A percentile compares a stretch with the other conserved stretches of the same genome.
These are phyloP conservation scores for Synanceia verrucosa DNA, from an alignment of 2,797 vertebrate genomes.

Conservation along the genomic window DNA sequence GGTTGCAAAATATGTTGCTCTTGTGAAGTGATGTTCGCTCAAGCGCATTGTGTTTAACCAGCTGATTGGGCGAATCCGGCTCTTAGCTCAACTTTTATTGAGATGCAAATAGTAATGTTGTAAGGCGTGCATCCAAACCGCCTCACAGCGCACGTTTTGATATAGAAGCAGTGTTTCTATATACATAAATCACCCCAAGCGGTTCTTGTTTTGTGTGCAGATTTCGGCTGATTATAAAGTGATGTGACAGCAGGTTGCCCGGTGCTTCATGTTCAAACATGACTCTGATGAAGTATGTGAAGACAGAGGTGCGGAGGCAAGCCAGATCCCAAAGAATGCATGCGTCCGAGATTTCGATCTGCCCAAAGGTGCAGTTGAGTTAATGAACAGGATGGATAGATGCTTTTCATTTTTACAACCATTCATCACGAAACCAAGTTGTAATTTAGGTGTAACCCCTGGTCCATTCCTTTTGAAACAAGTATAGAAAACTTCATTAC, in stretches of 20 bases:
- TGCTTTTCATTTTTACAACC: slow-evolving; percentile 11
- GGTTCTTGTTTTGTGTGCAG: slow-evolving; percentile 21
- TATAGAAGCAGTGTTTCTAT: slow-evolving; percentile 10
- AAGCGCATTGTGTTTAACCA: background rate
- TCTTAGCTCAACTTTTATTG: slow-evolving; percentile 28
- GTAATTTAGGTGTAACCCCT: background rate
- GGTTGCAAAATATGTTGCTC: slow-evolving; percentile 28
- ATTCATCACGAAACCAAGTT: background rate
- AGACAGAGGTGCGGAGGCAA: slow-evolving; percentile 62
- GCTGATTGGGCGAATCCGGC: background rate
- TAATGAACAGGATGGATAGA: slow-evolving; percentile 36
- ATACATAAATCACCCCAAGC: slow-evolving; percentile 8
- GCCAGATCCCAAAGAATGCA: slow-evolving; percentile 68
- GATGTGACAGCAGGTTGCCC: slow-evolving; percentile 71
- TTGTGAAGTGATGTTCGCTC: background rate
- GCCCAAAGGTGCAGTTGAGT: slow-evolving; percentile 47
- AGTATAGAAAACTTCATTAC: background rate
- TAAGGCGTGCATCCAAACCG: background rate
- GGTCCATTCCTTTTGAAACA: background rate
- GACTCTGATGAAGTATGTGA: slow-evolving; percentile 75
- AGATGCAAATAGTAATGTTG: background rate
- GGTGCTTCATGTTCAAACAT: slow-evolving; percentile 82
- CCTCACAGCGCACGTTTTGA: background rate
- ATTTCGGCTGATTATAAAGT: slow-evolving; percentile 50
- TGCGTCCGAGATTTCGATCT: slow-evolving; percentile 57